Percentiles rank a stretch among this genome's conserved stretches.
Conservation (phyloP, 2,888 invertebrate species). For the Alloplasta piceator region DNA sequence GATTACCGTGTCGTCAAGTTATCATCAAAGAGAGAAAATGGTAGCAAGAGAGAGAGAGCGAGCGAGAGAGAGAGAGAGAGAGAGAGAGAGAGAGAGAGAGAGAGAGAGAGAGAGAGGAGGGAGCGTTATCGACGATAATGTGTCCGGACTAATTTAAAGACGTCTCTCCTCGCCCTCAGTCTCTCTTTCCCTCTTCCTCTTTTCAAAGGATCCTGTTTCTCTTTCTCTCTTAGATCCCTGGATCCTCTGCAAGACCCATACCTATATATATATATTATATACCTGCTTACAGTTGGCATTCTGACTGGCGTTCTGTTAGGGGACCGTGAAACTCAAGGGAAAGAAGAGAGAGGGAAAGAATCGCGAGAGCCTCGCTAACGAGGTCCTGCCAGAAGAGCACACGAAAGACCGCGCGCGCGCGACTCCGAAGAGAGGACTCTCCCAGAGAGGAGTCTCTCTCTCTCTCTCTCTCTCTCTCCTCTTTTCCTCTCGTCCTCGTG, state of each 20-base stretch:
- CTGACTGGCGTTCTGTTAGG: slow-evolving; percentile 74
- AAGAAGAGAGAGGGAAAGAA: slow-evolving; percentile 41
- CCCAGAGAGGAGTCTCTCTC: background rate
- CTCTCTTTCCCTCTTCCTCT: slow-evolving; percentile 50
- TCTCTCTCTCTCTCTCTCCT: too few relatives aligned
- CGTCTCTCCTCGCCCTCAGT: slow-evolving; percentile 74
- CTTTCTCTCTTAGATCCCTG: too few relatives aligned
- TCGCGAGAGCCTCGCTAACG: slow-evolving; percentile 75
- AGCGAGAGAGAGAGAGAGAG: slow-evolving; percentile 59
- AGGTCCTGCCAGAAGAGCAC: slow-evolving; percentile 77
- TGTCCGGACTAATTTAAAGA: slow-evolving; percentile 82
- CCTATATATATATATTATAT: slow-evolving; percentile 46
- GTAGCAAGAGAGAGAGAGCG: background rate
- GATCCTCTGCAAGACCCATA: background rate
- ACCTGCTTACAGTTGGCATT: slow-evolving; percentile 75
- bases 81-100: slow-evolving; percentile 8
- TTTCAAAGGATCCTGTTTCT: slow-evolving; percentile 17
- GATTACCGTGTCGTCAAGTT: slow-evolving; percentile 12
- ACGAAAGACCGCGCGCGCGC: slow-evolving; percentile 68
- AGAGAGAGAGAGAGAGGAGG: slow-evolving; percentile 59
- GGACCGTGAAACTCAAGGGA: slow-evolving; percentile 41
- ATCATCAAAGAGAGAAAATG: slow-evolving; percentile 12
- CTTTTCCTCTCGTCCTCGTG: slow-evolving; percentile 19
- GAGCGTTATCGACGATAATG: slow-evolving; percentile 80
- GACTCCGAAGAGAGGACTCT: slow-evolving; percentile 40